phyloP scores from a whole-genome alignment of 1,140 invertebrate genomes.

The Aradophagus sp. region DNA sequence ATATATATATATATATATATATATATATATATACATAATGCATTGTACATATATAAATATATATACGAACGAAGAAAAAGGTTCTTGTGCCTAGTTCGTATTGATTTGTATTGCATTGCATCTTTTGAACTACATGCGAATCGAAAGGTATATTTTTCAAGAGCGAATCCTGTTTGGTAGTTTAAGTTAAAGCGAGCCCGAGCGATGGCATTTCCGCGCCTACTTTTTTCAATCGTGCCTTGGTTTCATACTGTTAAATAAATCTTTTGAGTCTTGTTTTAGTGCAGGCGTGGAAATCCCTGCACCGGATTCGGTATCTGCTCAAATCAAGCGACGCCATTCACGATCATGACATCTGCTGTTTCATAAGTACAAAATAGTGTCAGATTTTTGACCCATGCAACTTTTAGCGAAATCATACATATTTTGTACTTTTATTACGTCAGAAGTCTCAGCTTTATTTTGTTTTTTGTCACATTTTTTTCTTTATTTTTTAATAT shows the following conservation, averaged over 20 bases:
- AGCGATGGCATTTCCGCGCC: conserved; percentile 4
- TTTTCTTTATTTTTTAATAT: background rate
- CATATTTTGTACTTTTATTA: too few relatives aligned
- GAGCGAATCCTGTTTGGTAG: conserved; percentile 10
- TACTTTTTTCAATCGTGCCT: background rate
- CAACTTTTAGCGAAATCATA: too few relatives aligned
- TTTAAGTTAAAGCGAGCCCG: conserved; percentile 13
- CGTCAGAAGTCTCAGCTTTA: conserved; percentile 8
- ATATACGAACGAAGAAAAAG: conserved; percentile 31
- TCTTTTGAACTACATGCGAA: conserved; percentile 18
- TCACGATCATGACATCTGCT: conserved; percentile 23
- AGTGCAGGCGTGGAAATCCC: background rate
- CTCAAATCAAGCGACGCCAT: conserved; percentile 32
- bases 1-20: conserved; percentile 19
- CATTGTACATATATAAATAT: conserved; percentile 27
- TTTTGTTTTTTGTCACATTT: conserved; percentile 6
- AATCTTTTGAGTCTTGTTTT: too few relatives aligned
- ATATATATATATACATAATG: conserved; percentile 23
- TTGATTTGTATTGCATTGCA: conserved; percentile 9
- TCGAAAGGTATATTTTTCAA: conserved; percentile 35
- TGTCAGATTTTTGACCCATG: background rate
- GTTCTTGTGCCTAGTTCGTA: conserved; percentile 43
- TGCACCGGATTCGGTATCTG: conserved; percentile 12
- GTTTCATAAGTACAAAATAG: conserved; percentile 4
- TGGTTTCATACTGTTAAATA: background rate